Evolutionary conservation across 2,888 invertebrate species (phyloP).

Genomic region (Drosophila nigritarsus): DNA sequence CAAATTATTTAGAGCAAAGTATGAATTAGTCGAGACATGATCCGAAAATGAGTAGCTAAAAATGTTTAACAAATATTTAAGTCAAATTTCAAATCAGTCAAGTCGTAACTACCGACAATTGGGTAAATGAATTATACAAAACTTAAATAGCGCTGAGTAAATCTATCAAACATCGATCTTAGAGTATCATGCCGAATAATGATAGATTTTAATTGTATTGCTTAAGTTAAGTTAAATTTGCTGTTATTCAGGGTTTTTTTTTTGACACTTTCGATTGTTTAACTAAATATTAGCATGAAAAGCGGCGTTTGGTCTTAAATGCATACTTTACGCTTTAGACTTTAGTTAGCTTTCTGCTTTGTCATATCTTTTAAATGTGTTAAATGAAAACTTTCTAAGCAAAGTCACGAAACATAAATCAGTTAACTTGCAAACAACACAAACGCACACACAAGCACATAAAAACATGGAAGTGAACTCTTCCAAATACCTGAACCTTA

Average conservation of each 20-base stretch:
- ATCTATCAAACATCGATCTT: background rate
- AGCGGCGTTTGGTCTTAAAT: conserved; percentile 6
- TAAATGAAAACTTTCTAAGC: conserved; percentile 63
- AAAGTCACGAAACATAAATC: conserved; percentile 73
- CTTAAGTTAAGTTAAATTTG: background rate
- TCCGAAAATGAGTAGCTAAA: background rate
- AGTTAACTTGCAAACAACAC: conserved; percentile 74
- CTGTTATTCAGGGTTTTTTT: background rate
- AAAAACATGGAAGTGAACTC: conserved; percentile 9
- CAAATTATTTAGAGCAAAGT: background rate
- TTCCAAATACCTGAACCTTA: conserved; percentile 25
- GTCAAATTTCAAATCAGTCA: background rate
- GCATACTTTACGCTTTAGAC: background rate
- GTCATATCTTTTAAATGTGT: conserved; percentile 42
- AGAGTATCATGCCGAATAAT: background rate
- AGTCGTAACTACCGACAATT: background rate
- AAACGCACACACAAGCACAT: conserved; percentile 17
- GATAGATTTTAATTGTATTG: background rate
- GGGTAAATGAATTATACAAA: background rate
- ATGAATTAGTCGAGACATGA: background rate
- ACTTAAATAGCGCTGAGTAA: background rate
- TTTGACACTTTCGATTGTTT: background rate
- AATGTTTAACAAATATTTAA: background rate
- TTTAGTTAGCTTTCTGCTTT: conserved; percentile 11
- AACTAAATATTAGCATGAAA: background rate